A percentile compares a stretch with the other conserved stretches of the same genome.
phyloP scores from a whole-genome alignment of 1,140 invertebrate genomes.

The Drosophila rhopaloa region DNA sequence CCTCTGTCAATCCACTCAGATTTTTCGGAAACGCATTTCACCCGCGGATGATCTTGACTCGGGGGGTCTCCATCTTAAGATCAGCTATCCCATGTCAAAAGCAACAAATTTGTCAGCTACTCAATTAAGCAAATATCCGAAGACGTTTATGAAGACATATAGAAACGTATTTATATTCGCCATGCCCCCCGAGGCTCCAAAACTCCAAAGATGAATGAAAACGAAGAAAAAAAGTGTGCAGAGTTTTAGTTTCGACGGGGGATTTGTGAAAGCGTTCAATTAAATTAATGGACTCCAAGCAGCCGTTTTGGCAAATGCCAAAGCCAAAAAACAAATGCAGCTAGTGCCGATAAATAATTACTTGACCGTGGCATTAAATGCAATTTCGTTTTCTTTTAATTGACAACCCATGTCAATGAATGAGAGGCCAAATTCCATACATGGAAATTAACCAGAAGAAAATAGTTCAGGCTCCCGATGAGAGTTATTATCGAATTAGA shows the following conservation, averaged over 20 bases:
- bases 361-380: conserved; percentile 32
- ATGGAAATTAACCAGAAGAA: conserved; percentile 1
- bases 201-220: conserved; percentile 30
- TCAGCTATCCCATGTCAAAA: conserved; percentile 33
- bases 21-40: conserved; percentile 6
- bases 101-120: conserved; percentile 72
- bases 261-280: conserved; percentile 83
- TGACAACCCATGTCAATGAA: conserved; percentile 39
- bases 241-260: conserved; percentile 48
- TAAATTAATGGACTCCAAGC: conserved; percentile 71
- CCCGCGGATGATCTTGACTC: background rate
- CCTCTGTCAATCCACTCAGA: conserved; percentile 12
- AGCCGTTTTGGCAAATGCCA: conserved; percentile 56
- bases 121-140: conserved; percentile 69
- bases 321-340: conserved; percentile 43
- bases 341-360: conserved; percentile 56
- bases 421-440: conserved; percentile 2
- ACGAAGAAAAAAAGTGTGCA: conserved; percentile 16
- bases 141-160: conserved; percentile 45
- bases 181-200: conserved; percentile 17
- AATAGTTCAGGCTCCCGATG: background rate
- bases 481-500: conserved; percentile 42
- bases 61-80: background rate
- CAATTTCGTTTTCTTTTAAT: conserved; percentile 57
- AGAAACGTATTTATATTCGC: conserved; percentile 19